Base-by-base conservation (phyloP, 2,888 invertebrate species). In the Scaptomyza tumidula region DNA sequence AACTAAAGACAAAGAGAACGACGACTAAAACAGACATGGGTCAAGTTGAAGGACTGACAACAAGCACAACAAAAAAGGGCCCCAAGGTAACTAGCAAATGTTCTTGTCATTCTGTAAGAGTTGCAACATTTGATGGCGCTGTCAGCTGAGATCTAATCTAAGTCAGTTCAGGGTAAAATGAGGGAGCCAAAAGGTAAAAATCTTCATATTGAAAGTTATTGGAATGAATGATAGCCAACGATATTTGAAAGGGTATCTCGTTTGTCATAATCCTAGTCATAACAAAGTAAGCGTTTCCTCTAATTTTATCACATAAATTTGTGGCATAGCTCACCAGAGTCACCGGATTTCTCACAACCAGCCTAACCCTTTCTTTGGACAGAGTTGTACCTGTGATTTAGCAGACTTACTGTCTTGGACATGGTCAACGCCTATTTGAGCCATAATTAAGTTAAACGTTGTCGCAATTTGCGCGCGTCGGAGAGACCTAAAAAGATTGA, bases 401-500 rank as follows among this genome's bases (percentile, higher is more conserved):
- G 62, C 64, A 62, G 60, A 68, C 58, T 62, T 69, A 65, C 56
- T 19, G 50, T 67, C 70, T 75, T 75, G 86, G 71, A 70, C 82
- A 81, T 86, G 79, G 70, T 79, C 81, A 79, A 88, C 88, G 88
- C 88, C 89, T 88, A 89, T 89, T 88, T 88, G 78, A 74, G 80
- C 78, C 75, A 75, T 84, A 89, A 88, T 89, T 88, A 89, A 88
- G 88, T 88, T 89, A 88, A 88, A 88, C 88, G 89, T 88, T 88
- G 86, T 79, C 88, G 89, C 85, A 82, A 84, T 84, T 80, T 84
- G 71, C 80, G 86, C 82, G 86, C 86, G 69, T 72, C 76, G 71
- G 62, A 52, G 75, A 74, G 14, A 39, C 14, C 58, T 71, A 57
- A 74, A 74, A 71, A 84, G 83, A 87, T 87, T 84, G 87, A 84